Evolutionary conservation across 2,888 invertebrate genomes (phyloP), one percentile per base, ranked within the genome.

Genomic region (Agrotis ipsilon): DNA sequence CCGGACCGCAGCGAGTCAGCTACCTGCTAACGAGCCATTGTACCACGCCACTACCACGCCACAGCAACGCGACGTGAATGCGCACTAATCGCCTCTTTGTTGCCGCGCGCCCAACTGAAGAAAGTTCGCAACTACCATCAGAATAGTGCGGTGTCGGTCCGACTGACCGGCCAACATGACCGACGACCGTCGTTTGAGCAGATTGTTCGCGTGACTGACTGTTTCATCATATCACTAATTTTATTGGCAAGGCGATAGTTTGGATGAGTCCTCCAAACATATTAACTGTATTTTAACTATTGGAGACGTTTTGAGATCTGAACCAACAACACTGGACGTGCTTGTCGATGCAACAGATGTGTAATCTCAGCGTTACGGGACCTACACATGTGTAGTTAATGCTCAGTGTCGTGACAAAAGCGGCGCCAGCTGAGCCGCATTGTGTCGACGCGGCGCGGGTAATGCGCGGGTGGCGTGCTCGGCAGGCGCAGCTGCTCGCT

Each of bases 1-100:
- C 6, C 58, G 55, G 51, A 55, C 39, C 27, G 59, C 19, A n/a
- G 62, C 49, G 46, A 39, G 69, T 27, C 69, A 60, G 66, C 62
- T 60, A 80, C 78, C 76, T 75, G 70, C 77, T 81, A 81, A 78
- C 78, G 78, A 78, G 63, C 52, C 45, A 78, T 78, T 78, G 81
- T 78, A 59, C 46, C 21, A 19, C 64, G 32, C 54, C 49, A n/a
- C 51, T 9, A 6, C 27, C 24, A 71, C 70, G 43, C 62, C 66
- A 14, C 75, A 2, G 19, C 52, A 13, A 57, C 43, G 49, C n/a
- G 18, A 18, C 43, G 48, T 64, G 66, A 60, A 49, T 64, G 71
- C 16, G 39, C 67, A 54, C 69, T 73, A 80, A 80, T 81, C 61
- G 52, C 13, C 64, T 57, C 74, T 54, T 70, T 78, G 80, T 70